These are phyloP conservation scores for Actinernus sp. DNA, from an alignment of 92 coral and sea anemone species.

Conservation along the genomic window DNA sequence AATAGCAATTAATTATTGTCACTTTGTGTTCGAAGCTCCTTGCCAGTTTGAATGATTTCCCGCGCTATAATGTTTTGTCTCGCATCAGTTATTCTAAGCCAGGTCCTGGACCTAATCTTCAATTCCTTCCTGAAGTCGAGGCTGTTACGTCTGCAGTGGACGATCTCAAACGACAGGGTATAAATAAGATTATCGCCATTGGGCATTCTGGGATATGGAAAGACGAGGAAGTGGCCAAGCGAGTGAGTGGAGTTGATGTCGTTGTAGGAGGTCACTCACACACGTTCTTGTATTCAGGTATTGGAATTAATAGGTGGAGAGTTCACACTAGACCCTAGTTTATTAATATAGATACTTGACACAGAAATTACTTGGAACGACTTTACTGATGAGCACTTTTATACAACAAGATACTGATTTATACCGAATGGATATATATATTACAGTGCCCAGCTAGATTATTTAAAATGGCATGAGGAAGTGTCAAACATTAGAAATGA, in stretches of 20 bases:
- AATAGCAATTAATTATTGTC: too few species aligned
- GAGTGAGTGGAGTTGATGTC: constrained; percentile 83
- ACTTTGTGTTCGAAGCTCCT: too few species aligned
- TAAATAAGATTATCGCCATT: constrained; percentile 90
- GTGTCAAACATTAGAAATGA: too few species aligned
- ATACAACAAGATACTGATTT: too few species aligned
- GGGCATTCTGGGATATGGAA: constrained; percentile 92
- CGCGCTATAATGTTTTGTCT: too few species aligned
- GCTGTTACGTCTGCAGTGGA: constrained; percentile 78
- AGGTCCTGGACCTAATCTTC: constrained; percentile 81
- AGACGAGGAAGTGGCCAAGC: constrained; percentile 76
- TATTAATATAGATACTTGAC: background rate
- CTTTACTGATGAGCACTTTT: too few species aligned
- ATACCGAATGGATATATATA: too few species aligned
- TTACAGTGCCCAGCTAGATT: too few species aligned
- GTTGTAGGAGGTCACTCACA: constrained; percentile 96
- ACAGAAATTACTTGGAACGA: too few species aligned
- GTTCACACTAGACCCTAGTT: background rate
- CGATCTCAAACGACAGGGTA: constrained; percentile 64
- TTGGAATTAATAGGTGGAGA: too few species aligned
- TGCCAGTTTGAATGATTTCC: too few species aligned
- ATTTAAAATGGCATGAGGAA: too few species aligned
- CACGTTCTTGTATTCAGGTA: constrained; percentile 93
- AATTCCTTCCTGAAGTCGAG: constrained; percentile 74
- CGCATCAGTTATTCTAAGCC: constrained; percentile 75